Conservation (phyloP, 2,797 vertebrate species). For the Poliocrania exsul region DNA sequence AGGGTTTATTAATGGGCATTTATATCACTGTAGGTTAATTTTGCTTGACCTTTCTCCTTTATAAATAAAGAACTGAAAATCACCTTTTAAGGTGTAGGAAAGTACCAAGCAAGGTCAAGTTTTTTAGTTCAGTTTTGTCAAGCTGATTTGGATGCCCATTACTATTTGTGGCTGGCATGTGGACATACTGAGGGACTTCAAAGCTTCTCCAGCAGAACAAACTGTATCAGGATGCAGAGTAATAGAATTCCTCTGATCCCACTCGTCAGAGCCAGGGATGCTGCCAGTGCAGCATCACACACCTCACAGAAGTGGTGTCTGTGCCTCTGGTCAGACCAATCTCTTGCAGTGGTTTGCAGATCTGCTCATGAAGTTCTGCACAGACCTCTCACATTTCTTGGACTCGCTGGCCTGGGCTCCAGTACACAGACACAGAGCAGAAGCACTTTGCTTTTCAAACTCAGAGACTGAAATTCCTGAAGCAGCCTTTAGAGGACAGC, state of each 20-base stretch:
- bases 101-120: background rate
- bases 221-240: too few relatives aligned
- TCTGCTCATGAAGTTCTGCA: background rate
- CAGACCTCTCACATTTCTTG: background rate
- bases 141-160: background rate
- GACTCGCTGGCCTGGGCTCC: fast-evolving
- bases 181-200: background rate
- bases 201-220: background rate
- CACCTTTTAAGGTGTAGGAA: background rate
- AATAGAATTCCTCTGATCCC: background rate
- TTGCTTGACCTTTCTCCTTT: background rate
- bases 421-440: background rate
- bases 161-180: fast-evolving
- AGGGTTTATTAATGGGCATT: background rate
- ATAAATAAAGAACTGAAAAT: background rate
- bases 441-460: background rate
- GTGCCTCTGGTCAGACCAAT: background rate
- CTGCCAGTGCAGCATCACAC: background rate
- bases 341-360: background rate
- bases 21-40: background rate
- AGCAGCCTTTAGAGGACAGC: conserved; percentile 60
- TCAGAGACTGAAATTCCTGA: conserved; percentile 40
- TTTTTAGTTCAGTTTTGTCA: background rate
- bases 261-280: background rate
- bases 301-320: fast-evolving